Evolutionary conservation across 2,797 vertebrate genomes (phyloP).

Genomic region (Nothura maculosa): DNA sequence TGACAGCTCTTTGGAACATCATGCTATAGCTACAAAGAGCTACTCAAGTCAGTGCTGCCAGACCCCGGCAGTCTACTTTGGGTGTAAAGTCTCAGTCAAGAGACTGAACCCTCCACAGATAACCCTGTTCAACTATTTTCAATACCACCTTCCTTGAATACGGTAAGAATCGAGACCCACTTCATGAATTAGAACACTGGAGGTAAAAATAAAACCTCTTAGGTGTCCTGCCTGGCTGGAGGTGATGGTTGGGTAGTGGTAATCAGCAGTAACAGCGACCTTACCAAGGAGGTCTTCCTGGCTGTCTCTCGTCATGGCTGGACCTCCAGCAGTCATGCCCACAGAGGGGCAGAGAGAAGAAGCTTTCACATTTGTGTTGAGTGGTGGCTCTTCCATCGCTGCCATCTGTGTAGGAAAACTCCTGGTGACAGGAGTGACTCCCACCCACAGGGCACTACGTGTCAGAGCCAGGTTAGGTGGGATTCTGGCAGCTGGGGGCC

Average conservation of each 20-base stretch:
- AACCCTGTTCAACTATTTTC: not conserved
- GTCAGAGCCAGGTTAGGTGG: not conserved
- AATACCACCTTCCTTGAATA: not conserved
- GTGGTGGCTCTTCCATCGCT: not conserved
- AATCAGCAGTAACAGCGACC: not conserved
- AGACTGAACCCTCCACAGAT: not conserved
- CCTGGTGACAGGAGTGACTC: not conserved
- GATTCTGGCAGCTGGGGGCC: not conserved
- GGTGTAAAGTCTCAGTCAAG: not conserved
- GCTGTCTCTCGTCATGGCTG: not conserved
- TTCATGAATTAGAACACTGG: fast-evolving
- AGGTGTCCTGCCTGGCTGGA: not conserved
- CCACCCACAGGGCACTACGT: not conserved
- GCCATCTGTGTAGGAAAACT: fast-evolving
- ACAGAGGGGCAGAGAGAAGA: not conserved
- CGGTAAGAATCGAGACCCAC: not conserved
- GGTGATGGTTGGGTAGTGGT: not conserved
- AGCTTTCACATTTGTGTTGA: not conserved
- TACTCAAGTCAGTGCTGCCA: not conserved
- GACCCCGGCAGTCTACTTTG: not conserved
- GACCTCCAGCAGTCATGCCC: not conserved
- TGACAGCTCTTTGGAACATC: not conserved
- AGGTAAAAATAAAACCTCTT: not conserved
- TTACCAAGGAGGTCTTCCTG: constrained; percentile 42
- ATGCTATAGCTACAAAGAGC: not conserved